Evolutionary conservation across 1,140 invertebrate species (phyloP).

Genomic region (Zaprionus tsacasi): DNA sequence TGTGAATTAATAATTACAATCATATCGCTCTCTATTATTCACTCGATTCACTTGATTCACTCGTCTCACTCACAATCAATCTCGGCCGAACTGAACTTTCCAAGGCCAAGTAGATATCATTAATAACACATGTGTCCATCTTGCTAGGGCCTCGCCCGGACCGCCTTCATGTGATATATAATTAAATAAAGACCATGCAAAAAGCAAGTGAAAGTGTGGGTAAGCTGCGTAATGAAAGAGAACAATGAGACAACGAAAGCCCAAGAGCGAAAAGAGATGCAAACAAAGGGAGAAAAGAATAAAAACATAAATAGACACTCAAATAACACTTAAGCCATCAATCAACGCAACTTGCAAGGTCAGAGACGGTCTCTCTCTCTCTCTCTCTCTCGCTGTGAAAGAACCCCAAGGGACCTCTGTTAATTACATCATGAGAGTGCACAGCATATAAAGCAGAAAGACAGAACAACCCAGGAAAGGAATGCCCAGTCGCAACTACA

Average conservation of each 20-base stretch:
- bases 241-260: background rate
- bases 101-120: conserved; percentile 65
- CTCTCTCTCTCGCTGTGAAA: conserved; percentile 15
- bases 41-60: conserved; percentile 27
- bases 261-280: conserved; percentile 18
- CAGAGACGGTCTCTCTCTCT: conserved; percentile 17
- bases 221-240: background rate
- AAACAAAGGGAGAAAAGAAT: conserved; percentile 7
- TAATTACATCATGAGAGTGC: conserved; percentile 70
- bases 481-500: conserved; percentile 44
- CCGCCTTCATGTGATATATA: conserved; percentile 52
- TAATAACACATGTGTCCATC: conserved; percentile 62
- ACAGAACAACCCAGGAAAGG: conserved; percentile 12
- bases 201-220: conserved; percentile 19
- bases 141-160: background rate
- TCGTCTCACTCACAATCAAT: conserved; percentile 51
- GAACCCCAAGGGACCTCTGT: conserved; percentile 32
- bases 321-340: conserved; percentile 80
- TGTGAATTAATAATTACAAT: conserved; percentile 56
- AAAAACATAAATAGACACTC: conserved; percentile 69
- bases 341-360: conserved; percentile 72
- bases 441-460: conserved; percentile 60
- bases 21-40: conserved; percentile 32
- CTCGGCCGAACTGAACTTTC: conserved; percentile 41
- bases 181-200: conserved; percentile 60